Evolutionary conservation across 2,113 vertebrate genomes (phyloP).

Genomic region (Pangasianodon gigas): DNA sequence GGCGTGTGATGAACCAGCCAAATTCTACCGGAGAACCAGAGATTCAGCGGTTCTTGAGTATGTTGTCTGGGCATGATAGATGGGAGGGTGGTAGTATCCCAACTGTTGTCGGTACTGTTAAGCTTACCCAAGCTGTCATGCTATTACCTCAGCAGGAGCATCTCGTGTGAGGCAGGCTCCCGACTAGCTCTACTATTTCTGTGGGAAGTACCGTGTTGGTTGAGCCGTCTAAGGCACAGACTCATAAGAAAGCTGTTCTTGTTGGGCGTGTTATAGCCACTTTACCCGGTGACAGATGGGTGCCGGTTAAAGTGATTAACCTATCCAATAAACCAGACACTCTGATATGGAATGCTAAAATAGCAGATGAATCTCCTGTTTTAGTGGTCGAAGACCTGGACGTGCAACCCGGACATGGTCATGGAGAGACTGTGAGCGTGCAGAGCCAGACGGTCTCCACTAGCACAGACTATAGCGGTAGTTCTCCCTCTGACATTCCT

Average conservation of each 20-base stretch:
- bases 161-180: conserved; percentile 21
- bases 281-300: conserved; percentile 26
- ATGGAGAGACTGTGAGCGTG: not conserved
- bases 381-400: not conserved
- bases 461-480: not conserved
- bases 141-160: conserved; percentile 15
- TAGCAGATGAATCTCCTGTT: not conserved
- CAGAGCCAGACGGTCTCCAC: not conserved
- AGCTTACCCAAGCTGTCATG: conserved; percentile 17
- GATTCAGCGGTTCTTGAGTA: conserved; percentile 33
- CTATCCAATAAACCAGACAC: not conserved
- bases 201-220: not conserved
- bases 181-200: not conserved
- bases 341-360: not conserved
- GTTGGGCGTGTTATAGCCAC: conserved; percentile 26
- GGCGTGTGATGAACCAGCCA: not conserved
- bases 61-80: conserved; percentile 11
- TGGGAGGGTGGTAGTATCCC: conserved; percentile 26
- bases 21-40: conserved; percentile 3
- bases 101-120: not conserved
- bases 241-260: conserved; percentile 22
- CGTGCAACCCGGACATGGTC: too few relatives aligned
- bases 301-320: conserved; percentile 7
- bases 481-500: not conserved
- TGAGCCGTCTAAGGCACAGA: too few relatives aligned